Percentiles rank a stretch among this genome's conserved stretches.
Evolutionary conservation across 2,113 vertebrate species (phyloP).

Genomic region (Lampris incognitus): DNA sequence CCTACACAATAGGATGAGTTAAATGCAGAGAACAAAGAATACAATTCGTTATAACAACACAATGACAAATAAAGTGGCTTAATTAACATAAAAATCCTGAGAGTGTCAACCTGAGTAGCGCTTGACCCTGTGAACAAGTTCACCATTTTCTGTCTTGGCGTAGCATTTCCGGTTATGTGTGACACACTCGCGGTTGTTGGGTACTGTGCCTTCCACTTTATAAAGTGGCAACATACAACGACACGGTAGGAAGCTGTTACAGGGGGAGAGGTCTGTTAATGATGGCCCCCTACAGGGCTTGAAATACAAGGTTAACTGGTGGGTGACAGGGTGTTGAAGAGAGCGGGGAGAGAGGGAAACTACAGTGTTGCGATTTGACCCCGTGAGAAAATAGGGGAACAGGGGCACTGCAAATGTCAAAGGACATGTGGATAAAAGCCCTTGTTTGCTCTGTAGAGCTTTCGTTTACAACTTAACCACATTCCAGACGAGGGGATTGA

Average conservation of each 20-base stretch:
- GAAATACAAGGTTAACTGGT: constrained; percentile 66
- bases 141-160: constrained; percentile 15
- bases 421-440: constrained; percentile 57
- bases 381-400: constrained; percentile 66
- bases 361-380: constrained; percentile 60
- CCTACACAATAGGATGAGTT: too few relatives aligned
- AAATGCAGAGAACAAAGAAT: too few relatives aligned
- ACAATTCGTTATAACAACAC: too few relatives aligned
- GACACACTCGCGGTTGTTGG: not conserved
- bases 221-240: constrained; percentile 16
- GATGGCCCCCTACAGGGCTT: constrained; percentile 51
- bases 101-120: constrained; percentile 11
- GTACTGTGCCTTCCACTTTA: not conserved
- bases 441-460: constrained; percentile 63
- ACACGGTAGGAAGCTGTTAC: constrained; percentile 26
- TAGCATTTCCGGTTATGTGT: too few relatives aligned
- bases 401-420: constrained; percentile 62
- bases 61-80: too few relatives aligned
- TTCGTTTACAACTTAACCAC: constrained; percentile 68
- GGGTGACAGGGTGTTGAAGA: constrained; percentile 68
- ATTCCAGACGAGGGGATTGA: constrained; percentile 33
- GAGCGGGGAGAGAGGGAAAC: constrained; percentile 32
- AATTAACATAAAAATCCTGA: not conserved
- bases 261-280: constrained; percentile 41
- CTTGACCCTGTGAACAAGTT: constrained; percentile 10